A percentile compares a stretch with the other conserved stretches of the same genome.
Evolutionary conservation across 1,140 invertebrate genomes (phyloP).

Genomic region (Copidosoma floridanum): DNA sequence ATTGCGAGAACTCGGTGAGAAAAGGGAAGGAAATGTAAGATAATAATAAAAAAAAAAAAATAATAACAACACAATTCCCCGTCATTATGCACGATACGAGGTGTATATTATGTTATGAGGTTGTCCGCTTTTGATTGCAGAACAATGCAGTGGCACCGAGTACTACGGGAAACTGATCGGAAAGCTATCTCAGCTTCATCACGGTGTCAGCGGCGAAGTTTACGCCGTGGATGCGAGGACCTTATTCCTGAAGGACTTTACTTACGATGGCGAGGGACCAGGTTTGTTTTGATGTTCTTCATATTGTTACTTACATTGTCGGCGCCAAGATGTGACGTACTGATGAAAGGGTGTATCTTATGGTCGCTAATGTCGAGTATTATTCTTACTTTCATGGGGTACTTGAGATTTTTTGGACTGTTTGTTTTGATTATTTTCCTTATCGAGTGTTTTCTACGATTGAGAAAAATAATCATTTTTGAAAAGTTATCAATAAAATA

Average conservation of each 20-base stretch:
- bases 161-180: conserved; percentile 81
- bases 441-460: too few species aligned
- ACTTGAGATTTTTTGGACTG: too few species aligned
- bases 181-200: conserved; percentile 73
- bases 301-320: too few species aligned
- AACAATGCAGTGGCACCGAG: conserved; percentile 44
- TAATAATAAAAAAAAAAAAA: not conserved
- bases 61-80: not conserved
- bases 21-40: not conserved
- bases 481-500: too few species aligned
- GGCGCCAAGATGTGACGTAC: too few species aligned
- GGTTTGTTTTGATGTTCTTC: too few species aligned
- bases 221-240: conserved; percentile 85
- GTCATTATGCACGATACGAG: not conserved
- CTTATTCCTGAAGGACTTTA: conserved; percentile 82
- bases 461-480: too few species aligned
- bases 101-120: too few species aligned
- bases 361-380: too few species aligned
- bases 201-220: conserved; percentile 80
- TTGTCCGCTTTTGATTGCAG: conserved; percentile 35
- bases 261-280: conserved; percentile 85
- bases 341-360: too few species aligned
- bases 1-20: not conserved
- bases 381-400: too few species aligned
- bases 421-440: too few species aligned